Evolutionary conservation across 2,888 invertebrate genomes (phyloP).

Genomic region (Auanema freiburgensis): DNA sequence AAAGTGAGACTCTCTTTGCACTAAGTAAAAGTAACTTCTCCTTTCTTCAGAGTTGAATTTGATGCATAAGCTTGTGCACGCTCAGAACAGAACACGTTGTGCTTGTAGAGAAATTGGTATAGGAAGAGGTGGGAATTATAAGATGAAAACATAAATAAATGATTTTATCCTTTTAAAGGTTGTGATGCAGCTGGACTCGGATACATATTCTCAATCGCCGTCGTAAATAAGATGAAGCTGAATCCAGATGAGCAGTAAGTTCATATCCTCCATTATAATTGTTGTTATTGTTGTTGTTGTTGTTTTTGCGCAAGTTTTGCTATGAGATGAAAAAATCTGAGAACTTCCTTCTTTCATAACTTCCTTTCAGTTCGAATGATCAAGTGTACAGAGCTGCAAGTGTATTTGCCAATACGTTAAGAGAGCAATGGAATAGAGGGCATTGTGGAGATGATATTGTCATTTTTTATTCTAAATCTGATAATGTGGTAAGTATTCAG

Average conservation of each 20-base stretch:
- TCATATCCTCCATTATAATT: background rate
- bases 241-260: constrained; percentile 17
- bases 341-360: background rate
- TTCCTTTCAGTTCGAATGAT: constrained; percentile 23
- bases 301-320: background rate
- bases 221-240: constrained; percentile 15
- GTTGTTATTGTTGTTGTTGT: constrained; percentile 2
- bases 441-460: constrained; percentile 39
- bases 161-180: too few species aligned
- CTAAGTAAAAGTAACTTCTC: background rate
- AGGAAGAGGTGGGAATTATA: background rate
- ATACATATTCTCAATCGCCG: constrained; percentile 14
- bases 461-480: constrained; percentile 32
- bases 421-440: constrained; percentile 31
- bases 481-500: constrained; percentile 31
- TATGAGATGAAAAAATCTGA: background rate
- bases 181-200: constrained; percentile 14
- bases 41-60: constrained; percentile 8
- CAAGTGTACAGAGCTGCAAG: constrained; percentile 27
- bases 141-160: too few species aligned
- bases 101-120: constrained; percentile 10
- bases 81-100: constrained; percentile 13
- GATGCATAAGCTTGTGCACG: constrained; percentile 8
- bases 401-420: constrained; percentile 34
- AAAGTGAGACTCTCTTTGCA: background rate